Conservation (phyloP, 2,113 vertebrate genomes). For the Hylia prasina region DNA sequence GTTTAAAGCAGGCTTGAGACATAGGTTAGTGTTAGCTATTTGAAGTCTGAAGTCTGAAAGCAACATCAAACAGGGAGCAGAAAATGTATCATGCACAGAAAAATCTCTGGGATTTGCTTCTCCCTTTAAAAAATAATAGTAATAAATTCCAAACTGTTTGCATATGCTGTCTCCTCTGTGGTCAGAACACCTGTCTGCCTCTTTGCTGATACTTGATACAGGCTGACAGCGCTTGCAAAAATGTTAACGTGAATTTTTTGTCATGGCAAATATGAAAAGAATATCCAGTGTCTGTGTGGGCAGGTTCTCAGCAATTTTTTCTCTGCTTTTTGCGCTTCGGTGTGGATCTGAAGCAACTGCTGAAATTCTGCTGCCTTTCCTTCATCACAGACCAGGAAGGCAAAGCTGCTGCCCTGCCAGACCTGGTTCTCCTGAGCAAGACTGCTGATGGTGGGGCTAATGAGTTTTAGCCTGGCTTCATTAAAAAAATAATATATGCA, state of each 20-base stretch:
- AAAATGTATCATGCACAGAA: conserved; percentile 41
- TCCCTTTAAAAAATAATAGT: conserved; percentile 21
- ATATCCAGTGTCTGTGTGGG: not conserved
- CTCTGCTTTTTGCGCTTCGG: accelerated
- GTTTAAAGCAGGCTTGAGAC: conserved; percentile 32
- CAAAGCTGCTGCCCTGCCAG: not conserved
- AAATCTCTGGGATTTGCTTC: conserved; percentile 48
- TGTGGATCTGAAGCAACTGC: not conserved
- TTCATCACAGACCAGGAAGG: not conserved
- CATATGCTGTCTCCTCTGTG: conserved; percentile 14
- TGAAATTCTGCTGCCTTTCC: not conserved
- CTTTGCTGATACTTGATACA: conserved; percentile 25
- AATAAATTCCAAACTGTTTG: conserved; percentile 7
- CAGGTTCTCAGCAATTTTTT: not conserved
- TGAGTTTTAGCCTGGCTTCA: not conserved
- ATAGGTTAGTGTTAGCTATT: conserved; percentile 8
- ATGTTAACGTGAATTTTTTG: conserved; percentile 33
- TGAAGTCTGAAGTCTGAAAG: conserved; percentile 28
- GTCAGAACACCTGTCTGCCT: conserved; percentile 48
- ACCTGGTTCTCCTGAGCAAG: not conserved
- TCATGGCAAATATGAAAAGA: conserved; percentile 15
- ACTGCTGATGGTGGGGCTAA: not conserved
- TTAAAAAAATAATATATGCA: not conserved
- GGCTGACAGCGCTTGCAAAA: conserved; percentile 32
- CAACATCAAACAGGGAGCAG: conserved; percentile 47